Base-by-base conservation (phyloP, 2,797 vertebrate species). In the Chelon labrosus region DNA sequence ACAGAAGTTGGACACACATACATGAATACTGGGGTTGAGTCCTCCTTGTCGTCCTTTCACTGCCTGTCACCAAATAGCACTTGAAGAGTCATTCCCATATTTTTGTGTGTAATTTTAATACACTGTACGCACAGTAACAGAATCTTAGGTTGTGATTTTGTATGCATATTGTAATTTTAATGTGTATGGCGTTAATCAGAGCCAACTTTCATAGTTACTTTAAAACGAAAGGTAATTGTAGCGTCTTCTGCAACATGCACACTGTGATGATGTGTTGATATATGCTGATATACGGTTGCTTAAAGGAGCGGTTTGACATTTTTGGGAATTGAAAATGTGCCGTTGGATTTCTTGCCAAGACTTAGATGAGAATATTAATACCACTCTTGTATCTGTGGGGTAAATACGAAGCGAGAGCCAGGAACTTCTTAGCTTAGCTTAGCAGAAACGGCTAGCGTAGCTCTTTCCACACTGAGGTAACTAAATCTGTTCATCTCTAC, bases 31-130 rank as follows among this genome's bases (percentile, higher is more conserved):
- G 79, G 80, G 61, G 84, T 75, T 80, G 85, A 84, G 85, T 83
- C 41, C 2, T 11, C 66, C 59, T 57, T 73, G 66, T 78, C 11
- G 55, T 83, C 49, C 37, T 71, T 59, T 61, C 58, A 73, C 75
- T 85, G 70, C 62, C 62, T 81, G 55, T 85, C 77, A 72, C 70
- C 49, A 61, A 74, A 65, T 53, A 68, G 82, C 85, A 75, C 78
- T 79, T 76, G 65, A 69, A 73, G 56, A 59, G 44, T 75, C 63
- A 68, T 39, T 65, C 68, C 50, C 61, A 68, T n/a, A n/a, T 22
- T 22, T 56, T 66, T 14, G 57, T 68, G 58, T 79, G 66, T 79
- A 22, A 65, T 66, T 41, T 75, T 31, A 53, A 75, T 67, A 51
- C 46, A n/a, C 63, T 86, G 84, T 88, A 80, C 76, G 67, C 71